Evolutionary conservation across 2,888 invertebrate species (phyloP).

Genomic region (Pseudolycoriella hygida): DNA sequence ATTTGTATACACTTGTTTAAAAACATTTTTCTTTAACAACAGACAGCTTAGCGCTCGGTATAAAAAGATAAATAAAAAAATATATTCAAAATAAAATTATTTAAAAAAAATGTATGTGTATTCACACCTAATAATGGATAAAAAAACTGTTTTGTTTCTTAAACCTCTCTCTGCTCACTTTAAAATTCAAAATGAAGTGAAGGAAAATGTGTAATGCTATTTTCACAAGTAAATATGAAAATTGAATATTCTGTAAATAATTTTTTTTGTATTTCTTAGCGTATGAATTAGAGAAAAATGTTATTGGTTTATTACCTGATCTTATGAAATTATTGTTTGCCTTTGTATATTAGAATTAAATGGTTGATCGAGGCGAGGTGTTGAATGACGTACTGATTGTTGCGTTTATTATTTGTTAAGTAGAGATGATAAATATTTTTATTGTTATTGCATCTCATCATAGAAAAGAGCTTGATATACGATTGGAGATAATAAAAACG

Average conservation of each 20-base stretch:
- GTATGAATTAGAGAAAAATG: neutral
- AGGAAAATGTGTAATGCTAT: neutral
- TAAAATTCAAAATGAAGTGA: neutral
- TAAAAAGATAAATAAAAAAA: too few relatives aligned
- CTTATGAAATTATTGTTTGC: too few relatives aligned
- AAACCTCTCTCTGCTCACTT: neutral
- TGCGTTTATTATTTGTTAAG: too few relatives aligned
- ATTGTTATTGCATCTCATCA: too few relatives aligned
- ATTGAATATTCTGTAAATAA: neutral
- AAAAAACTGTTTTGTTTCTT: neutral
- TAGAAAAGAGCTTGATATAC: too few relatives aligned
- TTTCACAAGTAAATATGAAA: conserved; percentile 3
- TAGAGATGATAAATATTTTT: too few relatives aligned
- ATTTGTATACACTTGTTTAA: conserved; percentile 1
- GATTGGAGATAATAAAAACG: too few relatives aligned
- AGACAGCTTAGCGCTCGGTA: too few relatives aligned
- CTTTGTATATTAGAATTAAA: too few relatives aligned
- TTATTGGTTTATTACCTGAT: too few relatives aligned
- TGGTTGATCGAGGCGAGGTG: too few relatives aligned
- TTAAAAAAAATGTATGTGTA: neutral
- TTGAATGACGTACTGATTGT: too few relatives aligned
- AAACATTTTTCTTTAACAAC: neutral
- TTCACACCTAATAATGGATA: conserved; percentile 1
- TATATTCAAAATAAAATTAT: neutral
- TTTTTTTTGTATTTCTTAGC: neutral